Base-by-base conservation (phyloP, 2,888 invertebrate species). In the Tupiocoris notatus region DNA sequence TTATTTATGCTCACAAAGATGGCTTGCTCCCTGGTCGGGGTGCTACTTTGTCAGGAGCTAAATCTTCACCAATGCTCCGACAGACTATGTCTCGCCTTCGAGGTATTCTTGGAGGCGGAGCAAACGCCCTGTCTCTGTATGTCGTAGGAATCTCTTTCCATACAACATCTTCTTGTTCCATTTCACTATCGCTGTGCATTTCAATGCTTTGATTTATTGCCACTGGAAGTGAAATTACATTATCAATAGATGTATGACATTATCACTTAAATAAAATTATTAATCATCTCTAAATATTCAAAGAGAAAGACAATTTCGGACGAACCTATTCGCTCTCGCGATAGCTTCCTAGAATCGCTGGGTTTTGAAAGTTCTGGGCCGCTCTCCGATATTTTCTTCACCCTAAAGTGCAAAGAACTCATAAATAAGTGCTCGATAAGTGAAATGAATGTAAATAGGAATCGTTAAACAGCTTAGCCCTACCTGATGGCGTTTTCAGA, bases 21-120 rank as follows among this genome's bases (percentile, higher is more conserved):
- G 75, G 66, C 61, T 78, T 78, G 6, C 25, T 59, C 6, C 74
- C 66, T 21, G 68, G 75, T 22, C 22, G 56, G 7, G 62, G 68
- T 2, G 77, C 77, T 18, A 59, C 64, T 18, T 62, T 25, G 22
- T 70, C 57, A 20, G 25, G 54, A 12, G 67, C 23, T 25, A 56
- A 57, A 83, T 87, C 86, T 79, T 86, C 87, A 1, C 88, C 88
- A 74, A 86, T 82, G 82, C 86, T 86, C 65, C 82, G 81, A 78
- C 82, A 81, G 2, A 82, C 80, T 1, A 81, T 76, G 75, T 85
- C 84, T 76, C 85, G 83, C 78, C 79, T 83, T 2, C 87, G 84
- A 1, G 84, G 83, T 1, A 85, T 82, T 79, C 87, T 85, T 16
- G 82, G 85, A 20, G 87, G 87, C 1, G 78, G 78, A 21, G 25